Evolutionary conservation across 2,113 vertebrate genomes (phyloP), one percentile per base, ranked within the genome.

Genomic region (Climacteris rufus): DNA sequence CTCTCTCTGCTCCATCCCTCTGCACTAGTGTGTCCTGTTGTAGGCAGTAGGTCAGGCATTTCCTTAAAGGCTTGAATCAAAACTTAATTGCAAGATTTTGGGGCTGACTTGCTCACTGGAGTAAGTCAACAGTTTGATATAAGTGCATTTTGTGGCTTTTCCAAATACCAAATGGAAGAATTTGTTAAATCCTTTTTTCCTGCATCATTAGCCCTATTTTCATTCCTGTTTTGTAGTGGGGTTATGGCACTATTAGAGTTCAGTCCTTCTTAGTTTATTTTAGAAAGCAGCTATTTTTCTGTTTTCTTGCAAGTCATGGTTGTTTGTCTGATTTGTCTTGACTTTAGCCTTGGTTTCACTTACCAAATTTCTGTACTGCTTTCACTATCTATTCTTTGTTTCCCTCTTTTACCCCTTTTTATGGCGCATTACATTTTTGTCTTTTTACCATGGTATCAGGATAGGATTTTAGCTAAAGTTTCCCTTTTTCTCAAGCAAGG

Each of bases 301-400:
- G 4, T 64, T 71, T 72, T 61, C 31, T 18, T 92, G 61, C 45
- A 61, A 72, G 49, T 91, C 31, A 37, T 42, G 33, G 11, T 63
- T 71, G 0, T 14, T 72, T 31, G 18, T 44, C 6, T 92, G 19
- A 37, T 45, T 68, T 89, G 40, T n/a, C 56, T 54, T 89, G 63
- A 83, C 66, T 79, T 56, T 22, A 37, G 45, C 52, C 28, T 56
- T 92, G n/a, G 28, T 75, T 95, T 89, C 52, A 31, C 42, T 83
- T 57, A 61, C 5, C 35, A 20, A 2, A 68, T 91, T 94, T 54
- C 40, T 70, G 30, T 78, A 37, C 47, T 68, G 60, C 19, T 60
- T 42, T 93, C 18, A 11, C 28, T 30, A 7, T 23, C 31, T 49
- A 47, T 85, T 82, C 25, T 60, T 76, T 61, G 35, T 40, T 72